A percentile compares a stretch with the other conserved stretches of the same genome.
Conservation (phyloP, 2,113 vertebrate species). For the Nesospiza acunhae region DNA sequence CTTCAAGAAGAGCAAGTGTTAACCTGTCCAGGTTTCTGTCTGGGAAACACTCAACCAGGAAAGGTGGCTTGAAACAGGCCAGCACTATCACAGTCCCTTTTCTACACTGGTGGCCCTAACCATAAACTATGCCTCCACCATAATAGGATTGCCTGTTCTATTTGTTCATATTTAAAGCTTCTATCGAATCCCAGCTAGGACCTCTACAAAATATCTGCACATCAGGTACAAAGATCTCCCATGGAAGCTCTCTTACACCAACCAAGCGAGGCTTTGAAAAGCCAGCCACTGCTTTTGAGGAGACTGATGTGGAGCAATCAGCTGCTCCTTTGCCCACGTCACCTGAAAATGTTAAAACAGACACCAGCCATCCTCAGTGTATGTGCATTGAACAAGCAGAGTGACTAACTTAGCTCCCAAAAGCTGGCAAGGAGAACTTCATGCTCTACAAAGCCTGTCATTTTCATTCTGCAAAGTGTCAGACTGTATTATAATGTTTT, state of each 20-base stretch:
- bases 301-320: fast-evolving
- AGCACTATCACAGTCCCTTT: not conserved
- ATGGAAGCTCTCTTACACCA: not conserved
- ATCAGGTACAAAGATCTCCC: not conserved
- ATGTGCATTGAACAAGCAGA: not conserved
- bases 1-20: not conserved
- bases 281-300: not conserved
- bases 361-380: not conserved
- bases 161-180: not conserved
- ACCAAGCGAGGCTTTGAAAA: not conserved
- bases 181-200: not conserved
- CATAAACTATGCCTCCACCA: fast-evolving
- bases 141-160: not conserved
- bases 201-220: not conserved
- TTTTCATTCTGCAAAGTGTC: slow-evolving; percentile 31
- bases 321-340: not conserved
- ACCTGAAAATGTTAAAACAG: not conserved
- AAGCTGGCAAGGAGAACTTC: slow-evolving; percentile 21
- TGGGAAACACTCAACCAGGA: not conserved
- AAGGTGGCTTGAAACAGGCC: not conserved
- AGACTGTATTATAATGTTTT: slow-evolving; percentile 4
- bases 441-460: not conserved
- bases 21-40: not conserved
- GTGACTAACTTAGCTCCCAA: not conserved
- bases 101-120: not conserved